Base-by-base conservation (phyloP, 2,113 vertebrate genomes). In the Rhinolophus ferrumequinum region DNA sequence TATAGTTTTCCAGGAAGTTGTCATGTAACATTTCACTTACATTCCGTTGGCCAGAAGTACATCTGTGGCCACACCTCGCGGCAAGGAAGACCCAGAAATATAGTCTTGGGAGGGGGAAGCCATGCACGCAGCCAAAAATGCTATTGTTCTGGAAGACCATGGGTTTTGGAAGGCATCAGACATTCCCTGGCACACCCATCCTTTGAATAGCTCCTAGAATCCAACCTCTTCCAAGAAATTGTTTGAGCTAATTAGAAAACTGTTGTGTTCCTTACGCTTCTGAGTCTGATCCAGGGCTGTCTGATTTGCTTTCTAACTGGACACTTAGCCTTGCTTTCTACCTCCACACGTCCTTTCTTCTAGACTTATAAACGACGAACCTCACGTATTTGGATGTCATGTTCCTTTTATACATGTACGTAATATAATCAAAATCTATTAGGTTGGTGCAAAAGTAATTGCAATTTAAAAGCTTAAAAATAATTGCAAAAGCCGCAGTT, bases 211-310 rank as follows among this genome's bases (percentile, higher is more conserved):
- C 66, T 88, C 64, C 82, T 84, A 80, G 76, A 88, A 80, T 83
- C 62, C 56, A 92, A 6, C 26, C 21, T 83, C 73, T 69, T 93
- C 89, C 70, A 70, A 84, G 70, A 96, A 86, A 24, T 52, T 52
- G 56, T 77, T 93, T 62, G 10, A 83, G 50, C 64, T 87, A 67
- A 84, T 93, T 93, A 90, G 85, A 83, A 77, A 66, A 86, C 35
- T 56, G 14, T 38, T 41, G 6, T 54, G 73, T 58, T 91, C 41
- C 52, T 56, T 21, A n/a, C 19, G 8, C 28, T 52, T 75, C 94
- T 50, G 73, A 10, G 28, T 54, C 64, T 33, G 33, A 18, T 66
- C 33, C 94, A 75, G 41, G 21, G 44, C 81, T 44, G 41, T 44
- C 41, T 84, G 62, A 47, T 50, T 79, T 90, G 38, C 72, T 90